Conservation (phyloP, 2,888 invertebrate genomes). For the Abrostola triplasia region DNA sequence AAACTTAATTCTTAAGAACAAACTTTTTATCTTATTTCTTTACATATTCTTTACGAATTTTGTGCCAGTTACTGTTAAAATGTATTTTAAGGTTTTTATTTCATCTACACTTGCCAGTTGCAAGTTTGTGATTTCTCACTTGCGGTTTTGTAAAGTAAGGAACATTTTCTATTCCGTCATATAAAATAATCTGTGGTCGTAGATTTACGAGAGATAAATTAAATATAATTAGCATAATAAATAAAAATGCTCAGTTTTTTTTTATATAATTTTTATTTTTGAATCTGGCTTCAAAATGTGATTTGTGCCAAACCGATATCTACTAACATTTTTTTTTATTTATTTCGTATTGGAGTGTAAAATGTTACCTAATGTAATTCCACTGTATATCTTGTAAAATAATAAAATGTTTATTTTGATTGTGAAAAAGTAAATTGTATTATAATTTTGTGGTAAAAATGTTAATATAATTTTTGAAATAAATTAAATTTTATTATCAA, state of each 20-base stretch:
- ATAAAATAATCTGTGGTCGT: conserved; percentile 33
- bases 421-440: conserved; percentile 67
- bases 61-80: conserved; percentile 83
- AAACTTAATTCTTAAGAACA: conserved; percentile 24
- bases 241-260: conserved; percentile 76
- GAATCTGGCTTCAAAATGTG: conserved; percentile 64
- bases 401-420: conserved; percentile 62
- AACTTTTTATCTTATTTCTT: conserved; percentile 32
- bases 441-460: conserved; percentile 68
- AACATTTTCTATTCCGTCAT: conserved; percentile 35
- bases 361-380: conserved; percentile 78
- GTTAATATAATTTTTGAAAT: conserved; percentile 80
- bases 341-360: conserved; percentile 72
- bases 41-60: conserved; percentile 75
- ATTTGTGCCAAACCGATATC: conserved; percentile 78
- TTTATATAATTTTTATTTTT: conserved; percentile 51
- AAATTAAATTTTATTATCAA: conserved; percentile 78
- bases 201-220: conserved; percentile 36
- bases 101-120: conserved; percentile 29
- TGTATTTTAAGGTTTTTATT: conserved; percentile 50
- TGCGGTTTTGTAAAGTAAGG: conserved; percentile 27
- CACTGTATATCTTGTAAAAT: conserved; percentile 76
- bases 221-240: conserved; percentile 55
- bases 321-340: conserved; percentile 63
- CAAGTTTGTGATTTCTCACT: conserved; percentile 16